phyloP scores from a whole-genome alignment of 2,888 invertebrate species.

The Corbicula japonica region DNA sequence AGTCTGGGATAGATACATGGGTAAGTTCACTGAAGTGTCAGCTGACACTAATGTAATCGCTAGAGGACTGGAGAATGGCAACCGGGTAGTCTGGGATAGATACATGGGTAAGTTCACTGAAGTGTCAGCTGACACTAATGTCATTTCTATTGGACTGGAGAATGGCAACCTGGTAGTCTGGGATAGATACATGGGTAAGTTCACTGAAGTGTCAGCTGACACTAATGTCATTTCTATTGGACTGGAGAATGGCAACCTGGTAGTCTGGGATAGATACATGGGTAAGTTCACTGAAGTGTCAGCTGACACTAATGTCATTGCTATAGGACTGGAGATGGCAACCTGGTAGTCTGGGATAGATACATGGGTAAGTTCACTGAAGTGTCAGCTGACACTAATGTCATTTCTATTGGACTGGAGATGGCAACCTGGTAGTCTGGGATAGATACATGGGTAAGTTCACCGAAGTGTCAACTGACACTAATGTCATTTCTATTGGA shows the following conservation, averaged over 20 bases:
- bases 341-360: constrained; percentile 81
- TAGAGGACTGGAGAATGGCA: constrained; percentile 80
- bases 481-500: constrained; percentile 79
- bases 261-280: constrained; percentile 82
- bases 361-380: constrained; percentile 81
- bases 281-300: constrained; percentile 81
- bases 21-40: constrained; percentile 79
- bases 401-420: constrained; percentile 79
- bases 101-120: constrained; percentile 81
- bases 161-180: constrained; percentile 81
- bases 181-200: constrained; percentile 83
- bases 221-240: constrained; percentile 80
- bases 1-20: constrained; percentile 82
- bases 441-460: constrained; percentile 83
- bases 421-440: constrained; percentile 82
- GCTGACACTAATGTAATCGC: constrained; percentile 78
- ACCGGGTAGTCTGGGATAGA: constrained; percentile 81
- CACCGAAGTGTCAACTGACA: constrained; percentile 74
- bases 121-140: constrained; percentile 74
- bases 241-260: constrained; percentile 78
- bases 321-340: constrained; percentile 80
- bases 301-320: constrained; percentile 76
- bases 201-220: constrained; percentile 74
- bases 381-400: constrained; percentile 74
- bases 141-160: constrained; percentile 79